Base-by-base conservation (phyloP, 2,888 invertebrate genomes). In the Ochlodes sylvanus region DNA sequence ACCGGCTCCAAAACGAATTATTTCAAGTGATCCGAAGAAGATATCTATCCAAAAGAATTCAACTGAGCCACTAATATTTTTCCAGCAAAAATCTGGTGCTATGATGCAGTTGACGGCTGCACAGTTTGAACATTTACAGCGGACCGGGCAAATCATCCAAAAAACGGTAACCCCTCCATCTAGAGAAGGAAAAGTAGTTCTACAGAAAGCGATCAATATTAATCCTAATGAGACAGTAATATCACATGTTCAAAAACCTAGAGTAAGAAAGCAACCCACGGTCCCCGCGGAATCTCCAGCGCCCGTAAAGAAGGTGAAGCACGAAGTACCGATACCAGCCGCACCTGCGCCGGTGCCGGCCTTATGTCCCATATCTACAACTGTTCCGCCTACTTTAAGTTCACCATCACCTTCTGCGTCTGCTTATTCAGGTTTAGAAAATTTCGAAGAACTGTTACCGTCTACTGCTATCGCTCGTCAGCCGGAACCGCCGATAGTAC, bases 101-200 rank as follows among this genome's bases (percentile, higher is more conserved):
- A 88, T 93, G 2, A 89, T 93, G 85, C 93, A 93, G 72, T 78
- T 93, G 54, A 93, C 94, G 7, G 84, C 91, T 7, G 89, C 93
- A n/a, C 92, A 94, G 76, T 94, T 93, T 73, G 92, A 94, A 73
- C 92, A 93, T 75, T 77, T 94, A 71, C 91, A 93, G 73, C 80
- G 90, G 66, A 92, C 92, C 0, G 93, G 94, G 0, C 93, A 93
- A 77, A 89, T 94, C 32, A 83, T 93, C 47, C 89, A 90, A 63
- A 91, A 89, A 75, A 74, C 61, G 15, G 12, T 83, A 1, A 70
- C 83, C 1, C 54, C 80, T n/a, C 77, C 84, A 0, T 69, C 78
- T 2, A 87, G 76, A 76, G 93, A 85, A 78, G 92, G 76, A 72
- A 88, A 81, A 77, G 74, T 87, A 4, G 75, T 87, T n/a, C 73